Percentiles rank a stretch among this genome's conserved stretches.
phyloP scores from a whole-genome alignment of 2,888 invertebrate genomes.

The Netelia inedita region DNA sequence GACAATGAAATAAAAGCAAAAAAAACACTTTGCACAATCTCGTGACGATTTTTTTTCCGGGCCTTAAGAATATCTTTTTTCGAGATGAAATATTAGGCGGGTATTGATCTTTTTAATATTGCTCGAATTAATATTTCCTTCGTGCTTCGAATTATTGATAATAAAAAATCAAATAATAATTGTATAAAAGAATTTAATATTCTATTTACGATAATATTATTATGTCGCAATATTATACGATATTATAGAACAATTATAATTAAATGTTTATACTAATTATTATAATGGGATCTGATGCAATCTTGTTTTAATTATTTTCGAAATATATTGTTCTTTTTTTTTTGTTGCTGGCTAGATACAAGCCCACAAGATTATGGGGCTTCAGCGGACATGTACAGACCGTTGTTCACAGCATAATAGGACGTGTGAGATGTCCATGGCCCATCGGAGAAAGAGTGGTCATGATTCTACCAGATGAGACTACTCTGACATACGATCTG shows the following conservation, averaged over 20 bases:
- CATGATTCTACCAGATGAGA: constrained; percentile 92
- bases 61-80: background rate
- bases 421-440: constrained; percentile 95
- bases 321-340: constrained; percentile 6
- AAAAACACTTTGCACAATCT: background rate
- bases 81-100: constrained; percentile 5
- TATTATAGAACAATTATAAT: too few relatives aligned
- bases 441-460: constrained; percentile 94
- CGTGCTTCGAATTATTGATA: background rate
- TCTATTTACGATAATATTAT: too few relatives aligned
- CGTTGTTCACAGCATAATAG: constrained; percentile 95
- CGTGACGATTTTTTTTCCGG: background rate
- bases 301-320: background rate
- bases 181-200: too few relatives aligned
- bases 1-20: background rate
- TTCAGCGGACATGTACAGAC: constrained; percentile 98
- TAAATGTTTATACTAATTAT: too few relatives aligned
- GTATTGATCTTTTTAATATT: background rate
- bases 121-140: background rate
- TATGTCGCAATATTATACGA: too few relatives aligned
- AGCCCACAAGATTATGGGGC: constrained; percentile 96
- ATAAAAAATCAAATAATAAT: background rate
- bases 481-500: constrained; percentile 96
- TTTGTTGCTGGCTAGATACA: constrained; percentile 89
- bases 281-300: too few relatives aligned